phyloP scores from a whole-genome alignment of 2,797 vertebrate genomes.

The Tinamus major region DNA sequence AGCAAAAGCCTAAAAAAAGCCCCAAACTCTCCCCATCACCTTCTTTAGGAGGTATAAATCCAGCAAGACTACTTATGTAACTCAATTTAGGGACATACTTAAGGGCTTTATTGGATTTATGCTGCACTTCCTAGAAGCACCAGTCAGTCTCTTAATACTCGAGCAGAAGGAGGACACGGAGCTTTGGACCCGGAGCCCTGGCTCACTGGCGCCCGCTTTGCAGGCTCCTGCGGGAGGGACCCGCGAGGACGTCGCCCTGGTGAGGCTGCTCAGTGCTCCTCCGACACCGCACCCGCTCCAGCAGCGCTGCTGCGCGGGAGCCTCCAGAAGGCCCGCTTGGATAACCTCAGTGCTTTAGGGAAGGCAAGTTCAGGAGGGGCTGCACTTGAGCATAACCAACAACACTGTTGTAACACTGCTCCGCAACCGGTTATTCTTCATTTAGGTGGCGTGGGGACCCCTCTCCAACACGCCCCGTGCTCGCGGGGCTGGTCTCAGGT shows the following conservation, averaged over 20 bases:
- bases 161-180: neutral
- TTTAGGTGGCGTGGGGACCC: no score
- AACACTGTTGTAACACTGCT: neutral
- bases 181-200: neutral
- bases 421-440: neutral
- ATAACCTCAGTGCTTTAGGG: fast-evolving
- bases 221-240: neutral
- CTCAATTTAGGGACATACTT: neutral
- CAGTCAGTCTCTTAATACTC: neutral
- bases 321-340: neutral
- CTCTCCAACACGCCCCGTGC: fast-evolving
- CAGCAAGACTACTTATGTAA: neutral
- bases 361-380: neutral
- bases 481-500: neutral
- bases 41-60: neutral
- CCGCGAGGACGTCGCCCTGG: neutral
- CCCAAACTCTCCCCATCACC: no score
- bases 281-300: no score
- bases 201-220: neutral
- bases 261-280: no score
- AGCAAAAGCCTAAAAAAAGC: neutral
- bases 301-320: neutral
- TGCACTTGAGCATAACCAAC: neutral
- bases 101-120: conserved; percentile 11
- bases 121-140: neutral